Base-by-base conservation (phyloP, 2,113 vertebrate species). In the Psilopsiagon aymara region DNA sequence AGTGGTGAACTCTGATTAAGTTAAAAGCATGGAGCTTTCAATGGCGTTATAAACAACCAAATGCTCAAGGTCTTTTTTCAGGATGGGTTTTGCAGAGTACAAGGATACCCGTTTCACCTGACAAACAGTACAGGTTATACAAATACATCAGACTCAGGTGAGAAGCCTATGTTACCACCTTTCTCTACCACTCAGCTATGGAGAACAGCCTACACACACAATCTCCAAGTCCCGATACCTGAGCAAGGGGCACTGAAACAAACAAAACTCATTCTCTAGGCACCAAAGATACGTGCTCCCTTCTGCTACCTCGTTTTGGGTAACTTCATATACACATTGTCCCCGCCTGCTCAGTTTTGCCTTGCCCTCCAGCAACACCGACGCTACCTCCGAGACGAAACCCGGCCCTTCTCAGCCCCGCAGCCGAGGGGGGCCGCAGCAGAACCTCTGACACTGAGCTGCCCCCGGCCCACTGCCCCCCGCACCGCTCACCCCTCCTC, bases 401-500 rank as follows among this genome's bases (percentile, higher is more conserved):
- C 20, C 46, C 68, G n/a, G 13, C 59, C 44, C 21, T 46, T 5
- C 51, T 7, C 13, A 41, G 31, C 57, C 33, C 67, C 9, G 4
- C 6, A 4, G 39, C 8, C 12, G 23, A 31, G 18, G 24, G 13
- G 25, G 21, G 9, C 43, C 12, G 52, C 1, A 29, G 57, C 39
- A 17, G n/a, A 21, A 29, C 33, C 67, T 3, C 51, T 2, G 44
- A 9, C 60, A 3, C 24, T 21, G 14, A 28, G 17, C 7, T 2
- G 13, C 11, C 5, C 11, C 6, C 8, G 39, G 53, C 31, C 55
- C 55, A 13, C 10, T 41, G 35, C 63, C 35, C 67, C 92, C 87
- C 4, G 35, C 28, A 8, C 44, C 52, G 77, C 98, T 98, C 91
- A 98, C 98, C 98, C 98, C 35, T 98, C 98, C 17, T 90, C 97